Evolutionary conservation across 23 tunicate species (phyloP).

Genomic region (Ascidia mentula): DNA sequence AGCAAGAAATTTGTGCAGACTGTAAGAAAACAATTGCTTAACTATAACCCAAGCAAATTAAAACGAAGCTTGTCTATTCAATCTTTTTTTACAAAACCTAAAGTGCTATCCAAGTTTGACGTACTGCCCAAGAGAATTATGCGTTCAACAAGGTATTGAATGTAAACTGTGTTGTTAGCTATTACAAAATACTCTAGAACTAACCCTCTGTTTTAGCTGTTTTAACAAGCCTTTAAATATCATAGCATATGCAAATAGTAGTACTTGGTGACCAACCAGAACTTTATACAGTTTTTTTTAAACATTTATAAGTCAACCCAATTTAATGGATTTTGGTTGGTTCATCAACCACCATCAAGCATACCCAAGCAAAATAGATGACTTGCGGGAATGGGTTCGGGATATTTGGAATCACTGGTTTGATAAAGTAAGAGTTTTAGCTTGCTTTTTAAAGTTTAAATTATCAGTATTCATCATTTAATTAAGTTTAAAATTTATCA

Average conservation of each 20-base stretch:
- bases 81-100: not conserved
- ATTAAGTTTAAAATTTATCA: not conserved
- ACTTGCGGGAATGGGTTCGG: constrained; percentile 91
- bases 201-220: too few relatives aligned
- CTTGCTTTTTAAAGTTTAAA: too few relatives aligned
- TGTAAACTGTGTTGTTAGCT: not conserved
- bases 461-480: not conserved
- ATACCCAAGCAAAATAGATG: constrained; percentile 32
- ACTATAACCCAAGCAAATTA: constrained; percentile 45
- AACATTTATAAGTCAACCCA: constrained; percentile 41
- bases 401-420: constrained; percentile 95
- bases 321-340: constrained; percentile 49
- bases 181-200: too few relatives aligned
- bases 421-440: constrained; percentile 64
- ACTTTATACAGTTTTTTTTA: too few relatives aligned
- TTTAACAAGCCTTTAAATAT: too few relatives aligned
- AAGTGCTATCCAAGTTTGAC: not conserved
- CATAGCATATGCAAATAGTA: too few relatives aligned
- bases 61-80: constrained; percentile 45
- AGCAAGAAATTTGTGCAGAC: constrained; percentile 31
- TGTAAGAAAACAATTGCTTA: constrained; percentile 23
- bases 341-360: constrained; percentile 54
- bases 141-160: constrained; percentile 13
- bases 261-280: too few relatives aligned
- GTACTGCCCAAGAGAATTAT: not conserved